Evolutionary conservation across 2,113 vertebrate species (phyloP).

Genomic region (Lagopus muta): DNA sequence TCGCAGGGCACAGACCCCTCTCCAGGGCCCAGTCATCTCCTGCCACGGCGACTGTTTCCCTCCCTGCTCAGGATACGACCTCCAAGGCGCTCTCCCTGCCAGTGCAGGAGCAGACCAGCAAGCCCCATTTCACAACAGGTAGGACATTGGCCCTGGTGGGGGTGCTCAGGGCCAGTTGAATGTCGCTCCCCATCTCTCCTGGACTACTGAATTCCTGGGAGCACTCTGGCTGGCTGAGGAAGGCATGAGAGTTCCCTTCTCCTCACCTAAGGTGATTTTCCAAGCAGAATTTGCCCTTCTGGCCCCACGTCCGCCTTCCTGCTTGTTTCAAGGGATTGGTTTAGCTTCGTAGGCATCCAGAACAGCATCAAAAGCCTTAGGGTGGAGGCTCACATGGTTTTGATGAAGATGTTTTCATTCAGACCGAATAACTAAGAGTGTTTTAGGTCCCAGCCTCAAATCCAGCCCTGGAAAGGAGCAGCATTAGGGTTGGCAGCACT

Average conservation of each 20-base stretch:
- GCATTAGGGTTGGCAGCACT: background rate
- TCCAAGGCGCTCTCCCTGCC: conserved; percentile 72
- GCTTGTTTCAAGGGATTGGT: background rate
- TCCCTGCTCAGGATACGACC: conserved; percentile 74
- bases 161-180: rapidly evolving
- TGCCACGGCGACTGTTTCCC: conserved; percentile 82
- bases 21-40: conserved; percentile 90
- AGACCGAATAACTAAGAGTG: rapidly evolving
- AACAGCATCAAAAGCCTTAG: background rate
- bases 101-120: conserved; percentile 75
- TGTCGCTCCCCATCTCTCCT: rapidly evolving
- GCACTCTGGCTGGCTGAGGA: background rate
- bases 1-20: conserved; percentile 82
- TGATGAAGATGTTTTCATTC: background rate
- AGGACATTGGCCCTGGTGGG: rapidly evolving
- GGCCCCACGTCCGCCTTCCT: background rate
- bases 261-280: background rate
- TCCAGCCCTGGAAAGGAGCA: background rate
- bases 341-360: background rate
- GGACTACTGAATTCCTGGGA: rapidly evolving
- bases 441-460: background rate
- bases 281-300: background rate
- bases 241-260: rapidly evolving
- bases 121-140: conserved; percentile 91
- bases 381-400: background rate